Evolutionary conservation across 2,888 invertebrate species (phyloP), one percentile per base, ranked within the genome.

Genomic region (Lasioglossum calceatum): DNA sequence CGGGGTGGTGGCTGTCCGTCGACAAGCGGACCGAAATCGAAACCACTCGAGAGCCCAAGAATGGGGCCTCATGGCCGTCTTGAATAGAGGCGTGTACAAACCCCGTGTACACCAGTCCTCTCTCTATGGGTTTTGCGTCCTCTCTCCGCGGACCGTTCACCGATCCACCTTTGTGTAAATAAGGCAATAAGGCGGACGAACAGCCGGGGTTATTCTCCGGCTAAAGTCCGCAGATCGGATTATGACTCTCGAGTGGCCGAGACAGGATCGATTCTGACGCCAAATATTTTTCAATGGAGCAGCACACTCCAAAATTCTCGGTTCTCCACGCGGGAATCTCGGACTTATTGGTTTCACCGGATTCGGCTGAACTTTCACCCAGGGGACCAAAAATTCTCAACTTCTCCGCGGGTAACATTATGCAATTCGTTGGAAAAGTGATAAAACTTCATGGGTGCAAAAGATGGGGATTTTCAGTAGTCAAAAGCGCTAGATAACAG

Each of bases 31-130:
- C 88, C 91, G 92, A 93, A 93, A 92, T 91, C 90, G 91, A 93
- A 92, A 93, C 93, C 93, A 93, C 93, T 93, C 90, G 92, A 93
- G 89, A 90, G 82, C 44, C 84, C 54, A 88, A 89, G 90, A 93
- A 92, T 93, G 92, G 92, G 87, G 83, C 90, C 89, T 81, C 88
- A 85, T 89, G 87, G 81, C 87, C 82, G 78, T 85, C 87, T 82
- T 92, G 81, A 90, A 92, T 87, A 91, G 91, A 88, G 87, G 88
- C 88, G 90, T 90, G 89, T 83, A 88, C 83, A 86, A 85, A 90
- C 84, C 91, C 58, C 75, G 78, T 86, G 82, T 85, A 83, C 85
- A 54, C 54, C 72, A 87, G 79, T 82, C 77, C 77, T 81, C 61
- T 61, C 61, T 61, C 61, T 61, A 27, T 61, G 27, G 27, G 27